Conservation (phyloP, 2,113 vertebrate species). For the Proteles cristata region DNA sequence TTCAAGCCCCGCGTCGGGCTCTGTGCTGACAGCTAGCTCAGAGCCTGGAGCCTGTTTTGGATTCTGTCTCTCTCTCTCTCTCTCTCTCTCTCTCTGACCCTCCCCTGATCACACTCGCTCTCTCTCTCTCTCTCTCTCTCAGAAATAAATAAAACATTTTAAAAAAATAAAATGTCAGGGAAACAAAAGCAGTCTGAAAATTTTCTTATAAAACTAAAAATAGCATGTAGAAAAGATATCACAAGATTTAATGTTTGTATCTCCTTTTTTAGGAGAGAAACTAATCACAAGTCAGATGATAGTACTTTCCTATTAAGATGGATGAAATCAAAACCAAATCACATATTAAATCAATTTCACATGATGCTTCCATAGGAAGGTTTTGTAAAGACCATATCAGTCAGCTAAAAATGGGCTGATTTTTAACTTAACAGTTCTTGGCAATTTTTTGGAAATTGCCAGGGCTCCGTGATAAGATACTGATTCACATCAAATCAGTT, state of each 20-base stretch:
- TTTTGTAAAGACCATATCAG: slow-evolving; percentile 3
- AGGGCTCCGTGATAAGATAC: neutral
- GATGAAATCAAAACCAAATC: slow-evolving; percentile 23
- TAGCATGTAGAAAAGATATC: neutral
- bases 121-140: too few relatives aligned
- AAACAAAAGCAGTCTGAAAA: neutral
- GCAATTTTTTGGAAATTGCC: neutral
- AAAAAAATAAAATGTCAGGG: neutral
- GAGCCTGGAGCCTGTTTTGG: too few relatives aligned
- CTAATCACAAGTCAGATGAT: neutral
- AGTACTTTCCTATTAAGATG: neutral
- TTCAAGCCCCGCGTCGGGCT: too few relatives aligned
- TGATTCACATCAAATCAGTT: neutral
- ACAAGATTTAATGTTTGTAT: neutral
- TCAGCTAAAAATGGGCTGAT: neutral
- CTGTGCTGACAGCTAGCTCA: too few relatives aligned
- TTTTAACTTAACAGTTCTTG: slow-evolving; percentile 43
- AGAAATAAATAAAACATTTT: too few relatives aligned
- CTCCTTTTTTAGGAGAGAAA: neutral
- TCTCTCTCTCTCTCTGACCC: too few relatives aligned
- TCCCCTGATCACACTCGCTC: too few relatives aligned
- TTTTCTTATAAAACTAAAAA: slow-evolving; percentile 53
- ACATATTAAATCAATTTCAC: neutral
- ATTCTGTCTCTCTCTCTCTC: too few relatives aligned
- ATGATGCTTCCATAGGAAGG: neutral